Conservation (phyloP, 2,113 vertebrate species). For the Eulacestoma nigropectus region DNA sequence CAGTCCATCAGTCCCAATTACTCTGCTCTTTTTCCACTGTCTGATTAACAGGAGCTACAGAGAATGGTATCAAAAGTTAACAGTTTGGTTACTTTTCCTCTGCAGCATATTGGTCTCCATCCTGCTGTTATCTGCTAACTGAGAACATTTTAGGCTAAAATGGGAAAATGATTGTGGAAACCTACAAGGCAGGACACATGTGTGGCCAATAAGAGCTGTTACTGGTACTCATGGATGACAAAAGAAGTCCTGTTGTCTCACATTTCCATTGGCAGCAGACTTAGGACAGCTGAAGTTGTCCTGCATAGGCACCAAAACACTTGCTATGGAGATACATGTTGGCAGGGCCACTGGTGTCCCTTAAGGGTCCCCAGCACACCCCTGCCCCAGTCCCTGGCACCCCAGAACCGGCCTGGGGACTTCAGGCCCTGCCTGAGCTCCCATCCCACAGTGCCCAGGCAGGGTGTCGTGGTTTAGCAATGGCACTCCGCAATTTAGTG, state of each 20-base stretch:
- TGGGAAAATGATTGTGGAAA: not conserved
- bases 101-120: not conserved
- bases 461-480: not conserved
- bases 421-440: not conserved
- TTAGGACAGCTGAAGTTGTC: not conserved
- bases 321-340: not conserved
- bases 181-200: not conserved
- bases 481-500: no score
- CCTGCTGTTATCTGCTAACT: not conserved
- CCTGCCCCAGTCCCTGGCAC: no score
- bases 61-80: not conserved
- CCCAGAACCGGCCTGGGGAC: not conserved
- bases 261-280: not conserved
- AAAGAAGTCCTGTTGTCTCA: not conserved
- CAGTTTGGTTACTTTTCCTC: not conserved
- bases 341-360: not conserved
- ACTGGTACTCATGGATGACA: not conserved
- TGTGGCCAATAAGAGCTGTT: not conserved
- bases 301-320: not conserved
- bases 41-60: not conserved
- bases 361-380: rapidly evolving
- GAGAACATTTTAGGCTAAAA: not conserved
- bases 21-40: not conserved
- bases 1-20: not conserved
- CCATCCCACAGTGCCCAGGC: no score